Conservation (phyloP, 2,113 vertebrate species). For the Platycercus adscitus region DNA sequence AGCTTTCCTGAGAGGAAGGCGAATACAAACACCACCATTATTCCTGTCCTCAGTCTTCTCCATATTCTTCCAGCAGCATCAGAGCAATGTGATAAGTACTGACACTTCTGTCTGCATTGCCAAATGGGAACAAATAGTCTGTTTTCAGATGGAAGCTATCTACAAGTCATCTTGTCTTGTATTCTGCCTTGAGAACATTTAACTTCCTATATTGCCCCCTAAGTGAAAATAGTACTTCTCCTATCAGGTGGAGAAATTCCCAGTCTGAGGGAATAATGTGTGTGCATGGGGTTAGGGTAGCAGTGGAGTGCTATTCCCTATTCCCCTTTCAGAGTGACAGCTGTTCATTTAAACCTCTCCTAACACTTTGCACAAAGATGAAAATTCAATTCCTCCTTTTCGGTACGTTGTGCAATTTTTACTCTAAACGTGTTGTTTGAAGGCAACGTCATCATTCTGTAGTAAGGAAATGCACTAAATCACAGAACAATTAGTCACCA, state of each 20-base stretch:
- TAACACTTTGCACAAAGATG: neutral
- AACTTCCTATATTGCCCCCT: neutral
- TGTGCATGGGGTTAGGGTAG: neutral
- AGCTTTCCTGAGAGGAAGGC: neutral
- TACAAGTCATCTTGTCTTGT: neutral
- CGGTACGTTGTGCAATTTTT: neutral
- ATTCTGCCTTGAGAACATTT: neutral
- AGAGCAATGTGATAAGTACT: neutral
- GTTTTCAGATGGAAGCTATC: neutral
- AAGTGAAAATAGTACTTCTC: neutral
- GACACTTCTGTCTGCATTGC: neutral
- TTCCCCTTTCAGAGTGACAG: neutral
- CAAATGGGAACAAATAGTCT: neutral
- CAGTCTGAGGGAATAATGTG: neutral
- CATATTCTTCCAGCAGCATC: neutral
- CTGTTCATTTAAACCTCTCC: neutral
- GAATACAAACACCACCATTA: neutral
- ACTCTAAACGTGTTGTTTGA: neutral
- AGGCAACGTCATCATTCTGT: neutral
- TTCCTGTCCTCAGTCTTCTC: neutral
- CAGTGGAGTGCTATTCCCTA: neutral
- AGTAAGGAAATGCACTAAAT: neutral
- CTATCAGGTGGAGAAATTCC: neutral
- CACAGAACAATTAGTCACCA: neutral
- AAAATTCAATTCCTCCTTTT: neutral